phyloP scores from a whole-genome alignment of 2,113 vertebrate genomes.

The Azemiops feae region DNA sequence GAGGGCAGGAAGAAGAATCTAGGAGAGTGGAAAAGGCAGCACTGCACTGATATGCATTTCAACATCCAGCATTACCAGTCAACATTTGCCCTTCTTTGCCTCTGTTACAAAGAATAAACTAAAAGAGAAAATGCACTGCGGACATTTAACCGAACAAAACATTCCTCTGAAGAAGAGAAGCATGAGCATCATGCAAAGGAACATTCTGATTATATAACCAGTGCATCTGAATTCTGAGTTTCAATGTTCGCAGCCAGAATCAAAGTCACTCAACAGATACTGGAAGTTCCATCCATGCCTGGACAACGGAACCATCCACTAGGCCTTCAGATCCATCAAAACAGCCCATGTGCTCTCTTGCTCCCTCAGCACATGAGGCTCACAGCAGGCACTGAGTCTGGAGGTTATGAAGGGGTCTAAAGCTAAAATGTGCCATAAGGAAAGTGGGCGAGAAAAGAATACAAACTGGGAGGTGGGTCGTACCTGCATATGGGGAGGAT shows the following conservation, averaged over 20 bases:
- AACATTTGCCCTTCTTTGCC: constrained; percentile 2
- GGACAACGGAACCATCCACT: not conserved
- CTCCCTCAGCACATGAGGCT: not conserved
- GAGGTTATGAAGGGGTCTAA: not conserved
- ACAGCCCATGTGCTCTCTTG: not conserved
- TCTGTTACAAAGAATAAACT: constrained; percentile 9
- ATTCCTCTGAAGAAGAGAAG: not conserved
- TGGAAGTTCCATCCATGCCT: not conserved
- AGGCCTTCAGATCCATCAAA: not conserved
- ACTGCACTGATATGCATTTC: not conserved
- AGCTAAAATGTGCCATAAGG: not conserved
- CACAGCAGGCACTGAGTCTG: not conserved
- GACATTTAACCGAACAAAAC: no score
- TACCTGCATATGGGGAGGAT: constrained; percentile 93
- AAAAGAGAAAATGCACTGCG: not conserved
- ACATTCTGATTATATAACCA: not conserved
- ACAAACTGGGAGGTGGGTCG: constrained; percentile 3
- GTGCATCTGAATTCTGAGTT: not conserved
- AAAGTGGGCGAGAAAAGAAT: not conserved
- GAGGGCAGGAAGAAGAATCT: constrained; percentile 91
- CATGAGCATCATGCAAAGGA: not conserved
- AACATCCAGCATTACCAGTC: not conserved
- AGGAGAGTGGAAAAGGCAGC: constrained; percentile 34
- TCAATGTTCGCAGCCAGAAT: not conserved
- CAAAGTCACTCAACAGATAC: no score